Evolutionary conservation across 2,113 vertebrate genomes (phyloP).

Genomic region (Trematocara macrostoma): DNA sequence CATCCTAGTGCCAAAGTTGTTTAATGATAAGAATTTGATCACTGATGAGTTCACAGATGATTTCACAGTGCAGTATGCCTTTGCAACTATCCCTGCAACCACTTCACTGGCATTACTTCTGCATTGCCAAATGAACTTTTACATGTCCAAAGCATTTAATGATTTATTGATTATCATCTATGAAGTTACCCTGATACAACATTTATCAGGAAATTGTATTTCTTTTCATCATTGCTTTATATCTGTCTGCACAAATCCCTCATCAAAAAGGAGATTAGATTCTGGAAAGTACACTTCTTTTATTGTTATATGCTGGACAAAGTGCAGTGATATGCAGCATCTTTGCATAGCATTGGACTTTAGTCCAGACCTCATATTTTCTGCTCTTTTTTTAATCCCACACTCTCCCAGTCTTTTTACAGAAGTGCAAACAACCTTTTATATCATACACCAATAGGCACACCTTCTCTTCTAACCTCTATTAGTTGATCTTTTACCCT

Average conservation of each 20-base stretch:
- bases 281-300: not conserved
- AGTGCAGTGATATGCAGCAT: not conserved
- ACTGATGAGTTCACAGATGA: not conserved
- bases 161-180: not conserved
- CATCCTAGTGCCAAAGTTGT: not conserved
- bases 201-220: not conserved
- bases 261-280: not conserved
- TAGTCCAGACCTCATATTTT: not conserved
- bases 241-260: not conserved
- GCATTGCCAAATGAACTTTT: not conserved
- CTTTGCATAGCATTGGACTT: conserved; percentile 22
- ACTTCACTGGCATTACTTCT: not conserved
- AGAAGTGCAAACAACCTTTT: not conserved
- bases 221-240: not conserved
- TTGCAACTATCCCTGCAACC: not conserved
- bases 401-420: not conserved
- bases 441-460: not conserved
- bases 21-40: not conserved
- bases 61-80: not conserved
- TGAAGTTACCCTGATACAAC: not conserved
- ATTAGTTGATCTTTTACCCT: not conserved
- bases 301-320: not conserved
- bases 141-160: not conserved
- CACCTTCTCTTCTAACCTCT: not conserved
- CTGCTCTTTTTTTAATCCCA: not conserved